Evolutionary conservation across 2,888 invertebrate species (phyloP).

Genomic region (Cataglyphis albicans): DNA sequence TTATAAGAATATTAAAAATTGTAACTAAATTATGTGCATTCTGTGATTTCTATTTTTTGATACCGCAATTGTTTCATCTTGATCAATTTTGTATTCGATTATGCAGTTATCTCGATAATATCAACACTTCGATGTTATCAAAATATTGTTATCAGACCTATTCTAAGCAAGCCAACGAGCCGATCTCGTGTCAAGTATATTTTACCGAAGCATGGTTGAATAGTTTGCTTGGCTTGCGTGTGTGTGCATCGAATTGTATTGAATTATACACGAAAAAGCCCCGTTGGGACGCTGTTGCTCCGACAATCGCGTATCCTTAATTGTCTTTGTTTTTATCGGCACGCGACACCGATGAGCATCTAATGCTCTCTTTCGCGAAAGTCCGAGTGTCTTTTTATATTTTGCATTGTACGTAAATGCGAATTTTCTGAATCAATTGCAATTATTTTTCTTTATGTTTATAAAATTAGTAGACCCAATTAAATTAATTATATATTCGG

Average conservation of each 20-base stretch:
- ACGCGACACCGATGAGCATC: slow-evolving; percentile 14
- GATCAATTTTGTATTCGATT: background rate
- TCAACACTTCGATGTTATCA: background rate
- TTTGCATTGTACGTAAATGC: background rate
- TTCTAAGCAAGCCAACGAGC: slow-evolving; percentile 19
- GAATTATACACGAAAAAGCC: slow-evolving; percentile 47
- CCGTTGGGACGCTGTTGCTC: slow-evolving; percentile 40
- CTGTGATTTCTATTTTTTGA: background rate
- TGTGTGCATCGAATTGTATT: slow-evolving; percentile 24
- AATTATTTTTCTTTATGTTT: background rate
- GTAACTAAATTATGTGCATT: background rate
- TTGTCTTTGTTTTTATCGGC: background rate
- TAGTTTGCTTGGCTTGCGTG: slow-evolving; percentile 42
- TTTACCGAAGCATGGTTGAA: slow-evolving; percentile 1
- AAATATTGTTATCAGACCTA: background rate
- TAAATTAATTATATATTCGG: background rate
- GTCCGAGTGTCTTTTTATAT: background rate
- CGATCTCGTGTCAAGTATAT: slow-evolving; percentile 18
- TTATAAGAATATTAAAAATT: background rate
- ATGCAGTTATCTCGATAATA: background rate
- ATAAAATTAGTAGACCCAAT: background rate
- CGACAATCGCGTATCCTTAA: background rate
- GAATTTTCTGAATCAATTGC: background rate
- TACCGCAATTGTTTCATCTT: background rate
- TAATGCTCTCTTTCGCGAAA: background rate